Percentiles rank a stretch among this genome's conserved stretches.
Conservation (phyloP, 2,797 vertebrate genomes). For the Myripristis jacobus region DNA sequence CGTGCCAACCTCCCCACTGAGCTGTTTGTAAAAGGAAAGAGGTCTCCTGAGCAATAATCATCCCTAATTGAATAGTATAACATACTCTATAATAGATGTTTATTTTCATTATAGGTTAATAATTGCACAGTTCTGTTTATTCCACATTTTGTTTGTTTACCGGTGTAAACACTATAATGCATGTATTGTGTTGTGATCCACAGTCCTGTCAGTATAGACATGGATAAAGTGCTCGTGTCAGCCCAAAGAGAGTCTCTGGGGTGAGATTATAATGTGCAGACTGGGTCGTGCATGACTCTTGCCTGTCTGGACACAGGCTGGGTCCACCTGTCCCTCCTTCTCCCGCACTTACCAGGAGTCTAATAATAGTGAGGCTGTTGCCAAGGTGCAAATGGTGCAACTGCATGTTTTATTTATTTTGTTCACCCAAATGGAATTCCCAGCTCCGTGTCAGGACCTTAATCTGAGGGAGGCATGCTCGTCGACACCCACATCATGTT, state of each 20-base stretch:
- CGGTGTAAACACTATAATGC: slow-evolving; percentile 8
- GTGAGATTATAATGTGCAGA: slow-evolving; percentile 3
- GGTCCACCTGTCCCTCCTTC: slow-evolving; percentile 38
- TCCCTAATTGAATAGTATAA: too few species aligned
- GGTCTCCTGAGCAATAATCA: too few species aligned
- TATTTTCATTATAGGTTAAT: neutral
- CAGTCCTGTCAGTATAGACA: neutral
- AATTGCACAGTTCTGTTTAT: neutral
- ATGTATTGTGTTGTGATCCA: slow-evolving; percentile 5
- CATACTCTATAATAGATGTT: slow-evolving; percentile 8
- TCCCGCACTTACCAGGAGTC: slow-evolving; percentile 35
- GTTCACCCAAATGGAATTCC: slow-evolving; percentile 76
- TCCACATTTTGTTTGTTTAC: neutral
- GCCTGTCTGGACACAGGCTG: slow-evolving; percentile 52
- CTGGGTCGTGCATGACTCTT: slow-evolving; percentile 20
- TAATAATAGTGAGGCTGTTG: slow-evolving; percentile 78
- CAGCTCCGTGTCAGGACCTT: slow-evolving; percentile 62
- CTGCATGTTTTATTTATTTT: slow-evolving; percentile 82
- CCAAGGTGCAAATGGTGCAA: slow-evolving; percentile 63
- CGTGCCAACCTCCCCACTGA: neutral
- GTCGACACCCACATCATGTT: slow-evolving; percentile 75
- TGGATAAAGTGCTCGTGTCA: neutral
- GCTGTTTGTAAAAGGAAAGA: neutral
- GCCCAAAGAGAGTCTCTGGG: neutral
- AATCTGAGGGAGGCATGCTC: slow-evolving; percentile 69